These are phyloP conservation scores for Pentalonia nigronervosa DNA, from an alignment of 1,140 invertebrate species.

Conservation along the genomic window DNA sequence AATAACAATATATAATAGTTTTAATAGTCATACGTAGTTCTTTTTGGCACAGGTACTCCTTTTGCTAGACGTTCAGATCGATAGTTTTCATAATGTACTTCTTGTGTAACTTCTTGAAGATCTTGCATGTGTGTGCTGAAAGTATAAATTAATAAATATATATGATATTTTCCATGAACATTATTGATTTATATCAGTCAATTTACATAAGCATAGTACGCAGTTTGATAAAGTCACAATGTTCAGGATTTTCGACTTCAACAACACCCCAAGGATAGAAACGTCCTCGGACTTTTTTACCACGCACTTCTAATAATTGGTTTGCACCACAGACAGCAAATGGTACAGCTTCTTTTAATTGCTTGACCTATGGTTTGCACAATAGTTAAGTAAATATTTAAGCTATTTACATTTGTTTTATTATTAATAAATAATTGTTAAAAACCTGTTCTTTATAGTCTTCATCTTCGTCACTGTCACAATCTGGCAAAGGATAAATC, in stretches of 20 bases:
- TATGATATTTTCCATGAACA: not conserved
- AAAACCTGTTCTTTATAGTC: conserved; percentile 88
- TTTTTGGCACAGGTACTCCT: conserved; percentile 76
- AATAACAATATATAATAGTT: not conserved
- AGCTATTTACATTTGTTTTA: not conserved
- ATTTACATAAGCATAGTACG: conserved; percentile 92
- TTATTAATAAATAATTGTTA: conserved; percentile 22
- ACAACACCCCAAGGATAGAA: conserved; percentile 98
- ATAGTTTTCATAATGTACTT: conserved; percentile 97
- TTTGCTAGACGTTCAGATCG: conserved; percentile 85
- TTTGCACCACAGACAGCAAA: conserved; percentile 99
- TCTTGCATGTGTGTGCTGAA: conserved; percentile 94
- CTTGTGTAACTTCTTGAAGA: conserved; percentile 92
- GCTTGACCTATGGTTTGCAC: conserved; percentile 72
- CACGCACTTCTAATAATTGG: conserved; percentile 87
- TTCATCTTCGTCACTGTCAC: conserved; percentile 93
- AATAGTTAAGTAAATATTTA: not conserved
- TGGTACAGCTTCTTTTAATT: conserved; percentile 91
- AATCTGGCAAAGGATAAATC: conserved; percentile 96
- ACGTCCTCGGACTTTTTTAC: conserved; percentile 87
- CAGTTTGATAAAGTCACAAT: conserved; percentile 98
- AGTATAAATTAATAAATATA: conserved; percentile 25
- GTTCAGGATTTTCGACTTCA: conserved; percentile 98
- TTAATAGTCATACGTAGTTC: conserved; percentile 71
- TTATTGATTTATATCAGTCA: not conserved